Evolutionary conservation across 2,113 vertebrate genomes (phyloP).

Genomic region (Grantiella picta): DNA sequence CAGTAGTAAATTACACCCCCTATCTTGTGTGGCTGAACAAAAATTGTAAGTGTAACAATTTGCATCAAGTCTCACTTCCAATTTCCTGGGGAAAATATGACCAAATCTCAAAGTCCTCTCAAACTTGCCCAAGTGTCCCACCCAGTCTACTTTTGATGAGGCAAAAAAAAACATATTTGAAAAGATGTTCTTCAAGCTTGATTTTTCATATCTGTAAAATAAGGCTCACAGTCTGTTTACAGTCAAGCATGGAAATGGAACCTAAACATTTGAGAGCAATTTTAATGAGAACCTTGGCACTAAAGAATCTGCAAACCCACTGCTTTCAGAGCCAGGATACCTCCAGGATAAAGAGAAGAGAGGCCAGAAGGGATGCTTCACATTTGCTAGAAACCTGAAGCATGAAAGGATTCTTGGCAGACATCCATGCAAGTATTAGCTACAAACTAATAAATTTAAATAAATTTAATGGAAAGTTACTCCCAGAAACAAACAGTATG

Average conservation of each 20-base stretch:
- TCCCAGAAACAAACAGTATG: not conserved
- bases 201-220: not conserved
- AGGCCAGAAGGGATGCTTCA: not conserved
- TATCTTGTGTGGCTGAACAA: not conserved
- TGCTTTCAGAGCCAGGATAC: not conserved
- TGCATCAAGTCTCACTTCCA: not conserved
- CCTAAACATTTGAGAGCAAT: not conserved
- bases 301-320: not conserved
- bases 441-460: not conserved
- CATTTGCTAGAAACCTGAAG: not conserved
- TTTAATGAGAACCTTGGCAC: not conserved
- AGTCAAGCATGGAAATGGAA: not conserved
- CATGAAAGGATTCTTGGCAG: not conserved
- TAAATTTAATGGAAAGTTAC: not conserved
- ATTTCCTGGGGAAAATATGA: not conserved
- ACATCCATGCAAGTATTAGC: not conserved
- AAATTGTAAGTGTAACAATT: not conserved
- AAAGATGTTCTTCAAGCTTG: not conserved
- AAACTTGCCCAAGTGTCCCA: not conserved
- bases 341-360: not conserved
- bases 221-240: not conserved
- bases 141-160: not conserved
- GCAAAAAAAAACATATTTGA: not conserved
- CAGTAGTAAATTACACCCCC: not conserved
- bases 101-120: not conserved